Percentiles rank a stretch among this genome's conserved stretches.
Evolutionary conservation across 2,888 invertebrate species (phyloP).

Genomic region (Schizotus pectinicornis): DNA sequence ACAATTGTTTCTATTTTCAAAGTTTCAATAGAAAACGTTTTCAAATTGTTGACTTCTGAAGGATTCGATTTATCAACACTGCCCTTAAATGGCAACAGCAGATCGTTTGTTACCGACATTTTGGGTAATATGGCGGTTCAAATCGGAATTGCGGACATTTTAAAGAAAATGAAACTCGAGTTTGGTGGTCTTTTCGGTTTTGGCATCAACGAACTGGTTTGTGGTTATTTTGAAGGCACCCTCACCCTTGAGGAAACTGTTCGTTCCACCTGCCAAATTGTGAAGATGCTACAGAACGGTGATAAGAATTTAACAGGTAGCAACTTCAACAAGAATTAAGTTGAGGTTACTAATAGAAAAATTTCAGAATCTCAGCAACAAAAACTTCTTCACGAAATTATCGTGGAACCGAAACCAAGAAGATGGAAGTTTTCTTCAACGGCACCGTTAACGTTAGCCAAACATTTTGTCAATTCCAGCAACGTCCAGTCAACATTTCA

Average conservation of each 20-base stretch:
- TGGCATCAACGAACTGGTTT: background rate
- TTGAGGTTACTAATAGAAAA: no score
- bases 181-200: background rate
- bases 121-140: background rate
- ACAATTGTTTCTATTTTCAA: no score
- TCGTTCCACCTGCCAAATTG: background rate
- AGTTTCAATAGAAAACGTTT: no score
- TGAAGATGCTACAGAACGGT: no score
- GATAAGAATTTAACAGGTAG: no score
- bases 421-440: no score
- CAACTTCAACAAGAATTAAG: no score
- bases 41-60: no score
- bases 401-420: no score
- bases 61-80: background rate
- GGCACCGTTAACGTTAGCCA: no score
- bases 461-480: no score
- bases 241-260: background rate
- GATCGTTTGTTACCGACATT: background rate
- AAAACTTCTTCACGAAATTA: background rate
- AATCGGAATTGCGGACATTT: slow-evolving; percentile 1
- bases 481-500: background rate
- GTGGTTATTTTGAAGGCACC: background rate
- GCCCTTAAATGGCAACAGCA: background rate
- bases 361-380: no score
- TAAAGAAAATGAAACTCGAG: background rate